Percentiles rank a stretch among this genome's conserved stretches.
Evolutionary conservation across 2,797 vertebrate species (phyloP).

Genomic region (Miichthys miiuy): DNA sequence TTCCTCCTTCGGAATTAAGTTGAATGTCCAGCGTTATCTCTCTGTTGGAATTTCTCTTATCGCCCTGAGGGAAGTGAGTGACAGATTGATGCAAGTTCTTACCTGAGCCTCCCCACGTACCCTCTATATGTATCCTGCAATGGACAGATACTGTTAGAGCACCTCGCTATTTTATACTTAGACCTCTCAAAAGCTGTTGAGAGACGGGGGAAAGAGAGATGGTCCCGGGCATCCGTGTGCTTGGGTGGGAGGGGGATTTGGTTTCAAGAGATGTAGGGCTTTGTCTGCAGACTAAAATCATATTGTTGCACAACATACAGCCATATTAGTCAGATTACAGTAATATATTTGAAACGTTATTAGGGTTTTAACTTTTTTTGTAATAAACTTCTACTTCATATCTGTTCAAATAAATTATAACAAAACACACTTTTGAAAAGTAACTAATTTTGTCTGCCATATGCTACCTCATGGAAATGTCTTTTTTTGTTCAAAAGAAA

Average conservation of each 20-base stretch:
- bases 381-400: neutral
- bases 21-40: slow-evolving; percentile 87
- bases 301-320: slow-evolving; percentile 49
- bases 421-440: neutral
- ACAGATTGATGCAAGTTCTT: slow-evolving; percentile 89
- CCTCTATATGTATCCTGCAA: slow-evolving; percentile 87
- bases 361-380: neutral
- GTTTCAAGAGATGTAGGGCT: slow-evolving; percentile 84
- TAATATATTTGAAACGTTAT: slow-evolving; percentile 25
- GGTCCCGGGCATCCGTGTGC: slow-evolving; percentile 86
- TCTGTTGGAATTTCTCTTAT: slow-evolving; percentile 90
- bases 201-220: slow-evolving; percentile 86
- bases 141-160: slow-evolving; percentile 89
- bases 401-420: slow-evolving; percentile 8
- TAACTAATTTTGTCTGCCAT: too few relatives aligned
- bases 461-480: neutral
- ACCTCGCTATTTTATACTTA: slow-evolving; percentile 88
- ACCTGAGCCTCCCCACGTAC: slow-evolving; percentile 86
- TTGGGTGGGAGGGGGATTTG: slow-evolving; percentile 84
- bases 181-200: slow-evolving; percentile 92
- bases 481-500: neutral
- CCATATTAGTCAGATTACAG: slow-evolving; percentile 25
- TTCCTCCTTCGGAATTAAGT: slow-evolving; percentile 87
- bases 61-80: slow-evolving; percentile 86
- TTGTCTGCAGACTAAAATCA: slow-evolving; percentile 72